Evolutionary conservation across 2,888 invertebrate species (phyloP), one percentile per base, ranked within the genome.

Genomic region (Noctua comes): DNA sequence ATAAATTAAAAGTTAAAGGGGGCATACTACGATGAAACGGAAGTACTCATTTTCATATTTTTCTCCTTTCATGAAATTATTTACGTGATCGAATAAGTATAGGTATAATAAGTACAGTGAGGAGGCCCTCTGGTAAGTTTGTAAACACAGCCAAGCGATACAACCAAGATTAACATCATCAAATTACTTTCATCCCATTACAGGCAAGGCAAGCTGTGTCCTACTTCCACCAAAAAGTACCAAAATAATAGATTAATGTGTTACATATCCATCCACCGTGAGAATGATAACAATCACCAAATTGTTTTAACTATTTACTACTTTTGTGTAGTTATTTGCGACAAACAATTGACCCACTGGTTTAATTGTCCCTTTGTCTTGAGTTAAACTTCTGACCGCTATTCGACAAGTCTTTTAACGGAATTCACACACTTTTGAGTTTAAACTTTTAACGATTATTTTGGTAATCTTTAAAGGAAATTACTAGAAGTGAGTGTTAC

Each of bases 311-410:
- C 80, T 84, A 80, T 84, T 86, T 76, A 82, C 71, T 70, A 66
- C 43, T 43, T 66, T 69, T 76, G 18, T 36, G 21, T 64, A 68
- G 36, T 78, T 82, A 77, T 77, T 78, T 59, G 81, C 73, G 86
- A 81, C 78, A 84, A 81, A 66, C 64, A 78, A 79, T 81, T 88
- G 79, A 81, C 87, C 87, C 57, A 85, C 46, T 83, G 51, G 13
- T 79, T 79, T 87, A 87, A 87, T 88, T 77, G 80, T 46, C 64
- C 80, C 88, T 87, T 87, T 87, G 88, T 87, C 78, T 76, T 73
- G 46, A 68, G 7, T 76, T 71, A 75, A 88, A 77, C 68, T 59
- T 64, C 77, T 81, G 85, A 68, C 87, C 84, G 86, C 73, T 70
- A 84, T 84, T 79, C 76, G 73, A 72, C 71, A 73, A 13, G 24